Percentiles rank a stretch among this genome's conserved stretches.
phyloP scores from a whole-genome alignment of 2,113 vertebrate species.

The Rhabdomys dilectus region DNA sequence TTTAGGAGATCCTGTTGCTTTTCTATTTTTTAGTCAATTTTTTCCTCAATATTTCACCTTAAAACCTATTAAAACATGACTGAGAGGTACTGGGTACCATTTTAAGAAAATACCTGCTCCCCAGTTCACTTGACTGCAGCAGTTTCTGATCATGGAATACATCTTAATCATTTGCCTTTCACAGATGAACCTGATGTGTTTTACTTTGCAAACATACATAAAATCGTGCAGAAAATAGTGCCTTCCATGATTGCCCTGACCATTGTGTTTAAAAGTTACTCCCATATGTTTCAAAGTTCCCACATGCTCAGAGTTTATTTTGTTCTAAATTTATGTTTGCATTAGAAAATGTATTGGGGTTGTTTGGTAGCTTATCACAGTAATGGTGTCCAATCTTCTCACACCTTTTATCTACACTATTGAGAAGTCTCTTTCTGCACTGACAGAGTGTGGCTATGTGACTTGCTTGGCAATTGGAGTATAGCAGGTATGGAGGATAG shows the following conservation, averaged over 20 bases:
- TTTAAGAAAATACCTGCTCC: slow-evolving; percentile 9
- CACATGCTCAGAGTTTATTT: slow-evolving; percentile 39
- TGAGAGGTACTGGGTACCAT: not conserved
- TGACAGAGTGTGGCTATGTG: not conserved
- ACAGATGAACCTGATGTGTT: slow-evolving; percentile 49
- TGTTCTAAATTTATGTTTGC: slow-evolving; percentile 28
- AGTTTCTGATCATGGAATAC: slow-evolving; percentile 67
- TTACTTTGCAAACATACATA: slow-evolving; percentile 43
- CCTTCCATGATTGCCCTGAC: not conserved
- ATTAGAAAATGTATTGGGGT: not conserved
- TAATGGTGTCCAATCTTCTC: not conserved
- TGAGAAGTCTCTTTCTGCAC: not conserved
- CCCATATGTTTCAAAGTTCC: not conserved
- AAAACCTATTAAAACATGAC: slow-evolving; percentile 19
- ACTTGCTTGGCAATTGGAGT: too few relatives aligned
- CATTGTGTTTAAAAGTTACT: not conserved
- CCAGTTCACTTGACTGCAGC: slow-evolving; percentile 45
- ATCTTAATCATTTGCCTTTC: slow-evolving; percentile 44
- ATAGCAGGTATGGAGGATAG: too few relatives aligned
- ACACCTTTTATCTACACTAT: not conserved
- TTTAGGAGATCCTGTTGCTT: slow-evolving; percentile 8
- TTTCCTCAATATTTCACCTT: not conserved
- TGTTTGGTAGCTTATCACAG: not conserved
- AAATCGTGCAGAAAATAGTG: slow-evolving; percentile 9
- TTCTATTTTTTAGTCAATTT: not conserved